Evolutionary conservation across 2,888 invertebrate genomes (phyloP).

Genomic region (Nemapogon koenigi): DNA sequence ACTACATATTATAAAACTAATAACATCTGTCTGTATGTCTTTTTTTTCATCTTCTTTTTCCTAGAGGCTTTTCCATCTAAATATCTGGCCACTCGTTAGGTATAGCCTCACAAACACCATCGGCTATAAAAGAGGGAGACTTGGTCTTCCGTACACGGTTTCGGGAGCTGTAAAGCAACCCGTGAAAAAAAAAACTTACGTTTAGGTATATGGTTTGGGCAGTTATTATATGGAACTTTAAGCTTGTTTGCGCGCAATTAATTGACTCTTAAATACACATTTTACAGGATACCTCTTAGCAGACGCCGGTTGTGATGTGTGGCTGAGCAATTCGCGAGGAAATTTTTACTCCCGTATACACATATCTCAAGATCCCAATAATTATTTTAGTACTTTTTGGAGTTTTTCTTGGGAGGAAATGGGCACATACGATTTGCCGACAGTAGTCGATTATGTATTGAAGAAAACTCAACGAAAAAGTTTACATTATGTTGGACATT

Average conservation of each 20-base stretch:
- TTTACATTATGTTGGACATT: slow-evolving; percentile 74
- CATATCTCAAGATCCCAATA: slow-evolving; percentile 21
- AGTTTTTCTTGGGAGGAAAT: slow-evolving; percentile 75
- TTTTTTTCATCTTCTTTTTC: too few species aligned
- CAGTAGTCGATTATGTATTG: slow-evolving; percentile 70
- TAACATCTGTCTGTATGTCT: too few species aligned
- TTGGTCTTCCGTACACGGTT: too few species aligned
- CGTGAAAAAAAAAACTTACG: too few species aligned
- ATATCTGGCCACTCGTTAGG: too few species aligned
- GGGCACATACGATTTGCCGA: slow-evolving; percentile 73
- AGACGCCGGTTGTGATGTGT: slow-evolving; percentile 74
- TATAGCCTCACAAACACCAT: too few species aligned
- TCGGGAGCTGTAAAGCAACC: too few species aligned
- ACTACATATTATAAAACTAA: too few species aligned
- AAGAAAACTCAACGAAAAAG: slow-evolving; percentile 46
- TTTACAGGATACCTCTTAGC: slow-evolving; percentile 65
- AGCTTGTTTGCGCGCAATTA: background rate
- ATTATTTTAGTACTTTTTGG: slow-evolving; percentile 28
- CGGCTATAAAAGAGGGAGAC: too few species aligned
- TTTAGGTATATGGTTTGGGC: too few species aligned
- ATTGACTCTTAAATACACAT: background rate
- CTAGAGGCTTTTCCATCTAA: too few species aligned
- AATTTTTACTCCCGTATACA: slow-evolving; percentile 73
- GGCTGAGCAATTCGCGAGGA: slow-evolving; percentile 86
- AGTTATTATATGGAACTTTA: too few species aligned